These are phyloP conservation scores for Ceratina australensis DNA, from an alignment of 1,140 invertebrate genomes.

Conservation along the genomic window DNA sequence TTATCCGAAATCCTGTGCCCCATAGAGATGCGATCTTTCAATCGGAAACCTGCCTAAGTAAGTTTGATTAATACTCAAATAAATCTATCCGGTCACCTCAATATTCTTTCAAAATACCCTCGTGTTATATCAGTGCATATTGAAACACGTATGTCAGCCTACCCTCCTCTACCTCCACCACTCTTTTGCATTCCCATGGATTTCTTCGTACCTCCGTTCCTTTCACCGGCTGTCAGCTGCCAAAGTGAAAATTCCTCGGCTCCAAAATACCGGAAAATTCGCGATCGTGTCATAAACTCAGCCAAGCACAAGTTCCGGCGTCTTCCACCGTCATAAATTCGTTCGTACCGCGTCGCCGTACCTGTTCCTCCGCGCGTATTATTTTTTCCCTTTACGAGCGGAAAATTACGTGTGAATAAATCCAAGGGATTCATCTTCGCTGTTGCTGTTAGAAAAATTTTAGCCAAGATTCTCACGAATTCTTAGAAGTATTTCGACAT, in stretches of 20 bases:
- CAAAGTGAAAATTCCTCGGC: constrained; percentile 14
- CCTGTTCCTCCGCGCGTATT: constrained; percentile 1
- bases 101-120: neutral
- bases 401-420: neutral
- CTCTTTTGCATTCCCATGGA: neutral
- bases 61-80: no score
- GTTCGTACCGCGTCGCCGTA: neutral
- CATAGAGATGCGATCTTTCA: no score
- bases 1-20: no score
- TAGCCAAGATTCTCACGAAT: no score
- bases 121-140: neutral
- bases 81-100: neutral
- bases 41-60: no score
- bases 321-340: neutral
- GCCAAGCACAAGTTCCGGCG: neutral
- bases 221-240: constrained; percentile 5
- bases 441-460: no score
- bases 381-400: neutral
- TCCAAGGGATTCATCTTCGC: neutral
- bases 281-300: neutral
- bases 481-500: no score
- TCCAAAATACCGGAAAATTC: constrained; percentile 22
- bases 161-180: neutral
- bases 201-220: neutral
- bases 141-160: neutral